Conservation (phyloP, 2,888 invertebrate genomes). For the Chalcosyrphus nemorum region DNA sequence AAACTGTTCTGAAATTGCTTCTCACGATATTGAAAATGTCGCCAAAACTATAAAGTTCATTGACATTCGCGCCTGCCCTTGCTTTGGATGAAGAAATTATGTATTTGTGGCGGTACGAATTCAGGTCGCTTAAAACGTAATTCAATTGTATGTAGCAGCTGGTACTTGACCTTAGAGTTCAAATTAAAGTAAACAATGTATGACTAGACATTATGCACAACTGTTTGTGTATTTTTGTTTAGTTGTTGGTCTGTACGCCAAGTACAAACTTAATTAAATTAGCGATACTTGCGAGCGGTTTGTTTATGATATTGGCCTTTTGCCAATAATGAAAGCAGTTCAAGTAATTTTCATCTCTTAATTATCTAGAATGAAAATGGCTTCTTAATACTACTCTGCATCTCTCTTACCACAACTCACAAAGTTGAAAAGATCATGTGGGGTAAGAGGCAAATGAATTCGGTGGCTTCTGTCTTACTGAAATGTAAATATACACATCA, state of each 20-base stretch:
- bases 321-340: neutral
- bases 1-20: neutral
- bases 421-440: conserved; percentile 10
- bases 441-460: neutral
- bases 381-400: no score
- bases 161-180: neutral
- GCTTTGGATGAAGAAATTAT: neutral
- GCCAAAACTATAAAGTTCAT: neutral
- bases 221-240: neutral
- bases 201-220: neutral
- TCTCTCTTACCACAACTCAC: no score
- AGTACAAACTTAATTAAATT: neutral
- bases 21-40: neutral
- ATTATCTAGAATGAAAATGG: neutral
- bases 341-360: neutral
- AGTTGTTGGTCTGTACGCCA: neutral
- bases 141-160: neutral
- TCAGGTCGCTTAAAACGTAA: neutral
- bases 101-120: neutral
- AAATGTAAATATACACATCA: conserved; percentile 1
- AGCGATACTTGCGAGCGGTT: neutral
- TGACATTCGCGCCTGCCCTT: neutral
- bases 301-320: conserved; percentile 12
- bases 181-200: conserved; percentile 10
- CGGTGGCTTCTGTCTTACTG: neutral